Base-by-base conservation (phyloP, 2,113 vertebrate genomes). In the Piaya cayana region DNA sequence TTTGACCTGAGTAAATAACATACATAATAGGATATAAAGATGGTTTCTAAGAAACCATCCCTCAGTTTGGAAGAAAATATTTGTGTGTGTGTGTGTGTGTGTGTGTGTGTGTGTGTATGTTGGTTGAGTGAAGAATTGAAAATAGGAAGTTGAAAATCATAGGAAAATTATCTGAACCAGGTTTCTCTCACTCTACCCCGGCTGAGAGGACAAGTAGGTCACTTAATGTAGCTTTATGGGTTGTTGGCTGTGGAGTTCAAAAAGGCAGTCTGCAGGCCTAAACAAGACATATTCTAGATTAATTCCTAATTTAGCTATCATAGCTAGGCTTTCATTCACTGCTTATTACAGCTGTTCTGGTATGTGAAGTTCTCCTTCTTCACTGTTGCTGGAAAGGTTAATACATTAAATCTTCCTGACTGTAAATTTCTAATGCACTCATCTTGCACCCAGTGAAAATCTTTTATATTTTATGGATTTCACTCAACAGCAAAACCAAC, bases 391-490 rank as follows among this genome's bases (percentile, higher is more conserved):
- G n/a, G 43, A 75, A 91, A 81, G 26, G 49, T 50, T 84, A 84
- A 84, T 90, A 47, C 22, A 77, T 74, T 86, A 59, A 4, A 37
- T 64, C 47, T 81, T n/a, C 42, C 64, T 83, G 75, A 20, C 30
- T 52, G n/a, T 67, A 47, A 86, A 60, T 88, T 93, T 60, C 64
- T 86, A 78, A 84, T 49, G 43, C 11, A 43, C 20, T 84, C 39
- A 36, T 56, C 86, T 86, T 67, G 8, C 18, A 68, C 15, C 43
- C 16, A n/a, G 37, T 43, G 72, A 70, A 75, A 6, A 60, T 36
- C 22, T 70, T 93, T 80, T 77, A 39, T 64, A 70, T 88, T 95
- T 93, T 59, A 74, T 37, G 26, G 34, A 39, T 88, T 94, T 93
- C 0, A 1, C 22, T 62, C 47, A 84, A 32, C 50, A 87, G 75